These are phyloP conservation scores for Myotis davidii DNA, from an alignment of 2,113 vertebrate species.

Conservation along the genomic window DNA sequence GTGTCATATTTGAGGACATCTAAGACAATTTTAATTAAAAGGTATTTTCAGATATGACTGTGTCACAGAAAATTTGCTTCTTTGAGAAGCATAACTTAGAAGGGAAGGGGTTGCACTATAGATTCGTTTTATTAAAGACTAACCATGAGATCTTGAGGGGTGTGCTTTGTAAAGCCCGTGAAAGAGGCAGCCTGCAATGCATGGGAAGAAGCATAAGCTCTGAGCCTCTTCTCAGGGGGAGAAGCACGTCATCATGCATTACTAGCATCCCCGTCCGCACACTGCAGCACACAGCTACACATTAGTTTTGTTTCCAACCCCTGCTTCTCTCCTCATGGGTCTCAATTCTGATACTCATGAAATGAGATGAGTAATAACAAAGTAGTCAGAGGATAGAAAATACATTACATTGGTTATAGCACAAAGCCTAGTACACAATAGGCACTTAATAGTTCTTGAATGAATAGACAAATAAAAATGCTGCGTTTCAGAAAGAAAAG, in stretches of 20 bases:
- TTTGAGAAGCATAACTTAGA: not conserved
- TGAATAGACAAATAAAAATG: not conserved
- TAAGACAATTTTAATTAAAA: not conserved
- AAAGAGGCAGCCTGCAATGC: accelerated
- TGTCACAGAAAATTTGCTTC: not conserved
- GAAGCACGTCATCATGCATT: no score
- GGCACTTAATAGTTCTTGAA: not conserved
- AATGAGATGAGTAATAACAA: not conserved
- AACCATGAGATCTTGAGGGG: not conserved
- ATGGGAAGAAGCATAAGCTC: not conserved
- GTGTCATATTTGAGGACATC: not conserved
- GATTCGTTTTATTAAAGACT: not conserved
- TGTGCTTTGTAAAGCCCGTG: not conserved
- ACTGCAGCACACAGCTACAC: not conserved
- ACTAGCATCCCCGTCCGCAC: accelerated
- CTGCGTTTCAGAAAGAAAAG: not conserved
- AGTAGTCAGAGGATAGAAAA: not conserved
- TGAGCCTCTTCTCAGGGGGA: not conserved
- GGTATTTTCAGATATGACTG: not conserved
- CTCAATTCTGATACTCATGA: not conserved
- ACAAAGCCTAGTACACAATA: not conserved
- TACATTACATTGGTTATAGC: not conserved
- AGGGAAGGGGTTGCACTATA: not conserved
- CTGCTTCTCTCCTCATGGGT: not conserved
- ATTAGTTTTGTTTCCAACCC: not conserved